phyloP scores from a whole-genome alignment of 1,140 invertebrate species.

The Pachypsylla venusta region DNA sequence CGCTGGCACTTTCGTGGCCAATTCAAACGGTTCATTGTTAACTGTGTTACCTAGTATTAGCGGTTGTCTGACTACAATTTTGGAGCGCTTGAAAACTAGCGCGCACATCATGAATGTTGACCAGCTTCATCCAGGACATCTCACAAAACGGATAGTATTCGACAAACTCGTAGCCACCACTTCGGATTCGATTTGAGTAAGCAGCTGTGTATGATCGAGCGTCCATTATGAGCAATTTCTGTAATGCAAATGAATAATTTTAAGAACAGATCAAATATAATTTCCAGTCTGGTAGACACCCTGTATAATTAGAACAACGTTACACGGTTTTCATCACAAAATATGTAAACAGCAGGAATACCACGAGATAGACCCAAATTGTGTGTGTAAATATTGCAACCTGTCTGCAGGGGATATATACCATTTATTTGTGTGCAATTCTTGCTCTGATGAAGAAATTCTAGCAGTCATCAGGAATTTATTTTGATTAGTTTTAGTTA shows the following conservation, averaged over 20 bases:
- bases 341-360: no score
- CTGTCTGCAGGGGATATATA: no score
- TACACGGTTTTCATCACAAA: no score
- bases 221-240: slow-evolving; percentile 87
- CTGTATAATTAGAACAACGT: neutral
- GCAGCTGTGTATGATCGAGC: slow-evolving; percentile 89
- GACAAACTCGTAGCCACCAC: slow-evolving; percentile 90
- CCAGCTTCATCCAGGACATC: slow-evolving; percentile 92
- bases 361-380: no score
- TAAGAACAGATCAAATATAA: neutral
- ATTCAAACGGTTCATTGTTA: no score
- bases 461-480: no score
- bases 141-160: slow-evolving; percentile 88
- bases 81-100: slow-evolving; percentile 67
- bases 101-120: slow-evolving; percentile 90
- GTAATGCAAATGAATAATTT: slow-evolving; percentile 24
- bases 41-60: slow-evolving; percentile 55
- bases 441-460: no score
- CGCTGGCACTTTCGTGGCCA: no score
- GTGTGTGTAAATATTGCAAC: no score
- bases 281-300: no score
- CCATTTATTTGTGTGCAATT: no score
- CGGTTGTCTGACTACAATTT: slow-evolving; percentile 50
- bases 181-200: slow-evolving; percentile 84
- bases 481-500: no score